A percentile compares a stretch with the other conserved stretches of the same genome.
These are phyloP conservation scores for Limnephilus rhombicus DNA, from an alignment of 2,888 invertebrate genomes.

Conservation along the genomic window DNA sequence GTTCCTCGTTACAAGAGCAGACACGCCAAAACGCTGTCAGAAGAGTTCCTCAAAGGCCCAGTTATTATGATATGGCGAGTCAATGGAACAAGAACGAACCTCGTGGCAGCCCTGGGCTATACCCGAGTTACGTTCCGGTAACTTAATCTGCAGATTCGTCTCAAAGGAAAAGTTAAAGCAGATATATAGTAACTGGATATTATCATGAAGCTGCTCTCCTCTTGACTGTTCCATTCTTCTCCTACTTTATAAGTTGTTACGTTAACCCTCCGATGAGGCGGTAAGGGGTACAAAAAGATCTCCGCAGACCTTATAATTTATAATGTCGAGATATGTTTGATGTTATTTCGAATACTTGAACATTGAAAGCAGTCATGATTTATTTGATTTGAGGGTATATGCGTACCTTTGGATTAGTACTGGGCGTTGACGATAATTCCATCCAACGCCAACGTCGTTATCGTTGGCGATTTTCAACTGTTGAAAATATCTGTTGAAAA, in stretches of 20 bases:
- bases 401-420: too few species aligned
- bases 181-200: neutral
- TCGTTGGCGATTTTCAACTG: too few species aligned
- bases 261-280: too few species aligned
- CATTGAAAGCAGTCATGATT: too few species aligned
- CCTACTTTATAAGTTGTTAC: neutral
- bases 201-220: neutral
- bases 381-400: too few species aligned
- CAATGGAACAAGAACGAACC: neutral
- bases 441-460: too few species aligned
- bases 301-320: too few species aligned
- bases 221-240: neutral
- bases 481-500: too few species aligned
- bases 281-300: too few species aligned
- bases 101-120: neutral
- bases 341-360: too few species aligned
- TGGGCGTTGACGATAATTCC: too few species aligned
- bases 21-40: neutral
- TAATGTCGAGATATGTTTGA: too few species aligned
- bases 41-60: neutral
- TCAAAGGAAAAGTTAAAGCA: constrained; percentile 29
- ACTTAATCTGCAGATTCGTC: constrained; percentile 6
- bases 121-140: neutral
- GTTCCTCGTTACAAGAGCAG: neutral
- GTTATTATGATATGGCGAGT: neutral